phyloP scores from a whole-genome alignment of 2,113 vertebrate species.

The Stercorarius parasiticus region DNA sequence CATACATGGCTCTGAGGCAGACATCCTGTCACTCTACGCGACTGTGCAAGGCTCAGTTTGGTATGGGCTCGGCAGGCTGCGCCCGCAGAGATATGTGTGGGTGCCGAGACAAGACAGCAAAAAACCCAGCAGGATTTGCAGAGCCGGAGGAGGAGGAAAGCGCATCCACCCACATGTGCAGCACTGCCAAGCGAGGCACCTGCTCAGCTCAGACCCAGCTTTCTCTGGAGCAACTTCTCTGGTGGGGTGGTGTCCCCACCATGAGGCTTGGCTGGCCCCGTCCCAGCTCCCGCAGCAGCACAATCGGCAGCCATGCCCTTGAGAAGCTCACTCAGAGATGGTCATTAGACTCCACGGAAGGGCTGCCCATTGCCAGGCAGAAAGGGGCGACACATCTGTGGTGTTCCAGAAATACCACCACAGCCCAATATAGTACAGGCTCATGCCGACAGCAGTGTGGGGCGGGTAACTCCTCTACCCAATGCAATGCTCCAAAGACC shows the following conservation, averaged over 20 bases:
- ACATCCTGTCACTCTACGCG: background rate
- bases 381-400: rapidly evolving
- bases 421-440: no score
- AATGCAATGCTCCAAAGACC: background rate
- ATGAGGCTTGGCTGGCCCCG: background rate
- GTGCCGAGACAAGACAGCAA: background rate
- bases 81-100: no score
- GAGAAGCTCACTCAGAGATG: background rate
- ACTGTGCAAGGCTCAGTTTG: rapidly evolving
- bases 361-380: background rate
- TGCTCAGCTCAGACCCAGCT: background rate
- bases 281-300: background rate
- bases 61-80: background rate
- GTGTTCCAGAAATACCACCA: background rate
- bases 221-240: background rate
- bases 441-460: background rate
- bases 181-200: background rate
- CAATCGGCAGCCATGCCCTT: background rate
- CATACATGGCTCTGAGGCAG: rapidly evolving
- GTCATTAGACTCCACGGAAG: no score
- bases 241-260: background rate
- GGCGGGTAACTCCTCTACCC: background rate
- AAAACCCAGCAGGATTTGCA: background rate
- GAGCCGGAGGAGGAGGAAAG: background rate
- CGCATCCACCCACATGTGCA: background rate